phyloP scores from a whole-genome alignment of 2,113 vertebrate genomes.

The Pedionomus torquatus region DNA sequence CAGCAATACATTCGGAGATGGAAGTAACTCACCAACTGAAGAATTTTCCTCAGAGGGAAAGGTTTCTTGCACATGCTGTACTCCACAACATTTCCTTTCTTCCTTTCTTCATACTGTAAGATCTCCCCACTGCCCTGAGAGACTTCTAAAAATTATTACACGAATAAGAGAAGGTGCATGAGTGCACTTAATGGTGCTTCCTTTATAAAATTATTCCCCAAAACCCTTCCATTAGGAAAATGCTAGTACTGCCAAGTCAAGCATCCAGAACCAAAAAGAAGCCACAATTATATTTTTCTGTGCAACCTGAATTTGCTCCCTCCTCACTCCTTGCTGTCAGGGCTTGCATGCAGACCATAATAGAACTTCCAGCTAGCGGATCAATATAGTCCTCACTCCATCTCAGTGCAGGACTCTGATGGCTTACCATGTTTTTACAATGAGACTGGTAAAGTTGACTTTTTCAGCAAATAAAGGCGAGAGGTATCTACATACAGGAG shows the following conservation, averaged over 20 bases:
- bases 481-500: not conserved
- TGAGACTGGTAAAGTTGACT: not conserved
- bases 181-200: not conserved
- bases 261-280: not conserved
- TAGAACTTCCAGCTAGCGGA: not conserved
- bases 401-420: not conserved
- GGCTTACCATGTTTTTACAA: not conserved
- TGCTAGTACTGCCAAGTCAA: not conserved
- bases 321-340: not conserved
- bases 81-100: not conserved
- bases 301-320: not conserved
- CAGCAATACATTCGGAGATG: not conserved
- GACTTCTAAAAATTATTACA: not conserved
- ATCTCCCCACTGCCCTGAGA: not conserved
- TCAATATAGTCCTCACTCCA: not conserved
- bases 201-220: not conserved
- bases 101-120: not conserved
- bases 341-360: not conserved
- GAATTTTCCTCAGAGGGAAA: not conserved
- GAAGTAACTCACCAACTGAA: not conserved
- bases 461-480: not conserved
- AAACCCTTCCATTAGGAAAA: not conserved
- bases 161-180: not conserved
- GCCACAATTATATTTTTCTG: not conserved
- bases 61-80: not conserved